Base-by-base conservation (phyloP, 2,888 invertebrate species). In the Phalangium opilio region DNA sequence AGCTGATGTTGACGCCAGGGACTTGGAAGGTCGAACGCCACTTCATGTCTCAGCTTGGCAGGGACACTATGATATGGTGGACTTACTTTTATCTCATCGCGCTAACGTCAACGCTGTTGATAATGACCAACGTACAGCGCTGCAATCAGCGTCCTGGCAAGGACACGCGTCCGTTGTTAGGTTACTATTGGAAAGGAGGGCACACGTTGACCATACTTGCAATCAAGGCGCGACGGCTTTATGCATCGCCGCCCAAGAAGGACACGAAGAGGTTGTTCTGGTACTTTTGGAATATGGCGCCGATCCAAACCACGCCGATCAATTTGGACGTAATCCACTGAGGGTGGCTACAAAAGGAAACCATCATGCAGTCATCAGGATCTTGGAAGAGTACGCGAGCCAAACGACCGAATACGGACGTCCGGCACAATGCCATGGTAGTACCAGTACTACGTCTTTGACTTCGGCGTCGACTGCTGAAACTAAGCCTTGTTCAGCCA, bases 101-200 rank as follows among this genome's bases (percentile, higher is more conserved):
- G 89, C 90, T 2, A 75, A 78, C 59, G 84, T 90, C 1, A 87
- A 93, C 64, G 85, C 85, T 0, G 78, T 81, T 53, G 89, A 90
- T 68, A 75, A 81, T 53, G 87, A 89, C 66, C 77, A 78, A 54
- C 75, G 93, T 50, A 89, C 90, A 0, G 86, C 93, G 1, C 69
- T 93, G 52, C 93, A 93, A 70, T 89, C 89, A 33, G 91, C 91
- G 14, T 84, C 90, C 44, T 93, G 93, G 93, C 86, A 93, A 63
- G 93, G 93, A 0, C 85, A 93, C 61, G 76, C 79, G 35, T 75
- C 77, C 43, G 86, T 86, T 36, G 85, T 93, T 55, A 75, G 80
- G 49, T 70, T 87, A 35, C 55, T 70, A 35, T 71, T 93, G 39
- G 78, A 79, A 59, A 77, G 78, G 58, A 85, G 85, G 4, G 90